Conservation (phyloP, 2,797 vertebrate genomes). For the Pogonophryne albipinna region DNA sequence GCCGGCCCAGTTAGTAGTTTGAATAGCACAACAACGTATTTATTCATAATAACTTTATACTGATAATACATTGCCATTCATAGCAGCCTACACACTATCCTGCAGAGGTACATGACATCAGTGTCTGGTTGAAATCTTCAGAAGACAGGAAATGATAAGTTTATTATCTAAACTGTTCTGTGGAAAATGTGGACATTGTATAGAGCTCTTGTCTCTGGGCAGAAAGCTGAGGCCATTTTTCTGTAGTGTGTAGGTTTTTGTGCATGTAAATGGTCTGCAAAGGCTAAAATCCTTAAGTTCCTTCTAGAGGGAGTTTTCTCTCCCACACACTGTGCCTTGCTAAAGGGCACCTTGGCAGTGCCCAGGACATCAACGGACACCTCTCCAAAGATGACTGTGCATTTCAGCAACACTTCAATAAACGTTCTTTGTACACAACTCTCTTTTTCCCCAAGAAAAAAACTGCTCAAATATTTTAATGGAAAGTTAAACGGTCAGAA, state of each 20-base stretch:
- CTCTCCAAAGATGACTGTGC: no score
- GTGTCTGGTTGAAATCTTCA: constrained; percentile 9
- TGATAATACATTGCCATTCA: constrained; percentile 52
- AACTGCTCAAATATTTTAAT: constrained; percentile 25
- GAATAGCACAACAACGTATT: constrained; percentile 40
- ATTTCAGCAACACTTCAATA: no score
- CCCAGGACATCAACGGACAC: no score
- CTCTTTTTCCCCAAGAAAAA: no score
- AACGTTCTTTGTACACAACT: no score
- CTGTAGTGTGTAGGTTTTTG: no score
- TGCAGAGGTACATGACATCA: constrained; percentile 24
- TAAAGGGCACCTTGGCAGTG: no score
- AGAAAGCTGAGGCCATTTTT: neutral
- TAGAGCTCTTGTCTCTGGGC: neutral
- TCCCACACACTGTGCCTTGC: no score
- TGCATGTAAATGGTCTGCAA: neutral
- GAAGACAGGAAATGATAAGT: neutral
- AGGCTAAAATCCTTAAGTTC: no score
- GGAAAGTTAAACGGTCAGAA: constrained; percentile 33
- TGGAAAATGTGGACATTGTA: neutral
- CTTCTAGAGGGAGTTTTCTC: no score
- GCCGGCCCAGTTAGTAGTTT: constrained; percentile 45
- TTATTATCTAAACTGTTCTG: neutral
- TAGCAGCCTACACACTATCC: constrained; percentile 24
- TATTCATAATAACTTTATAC: constrained; percentile 52